phyloP scores from a whole-genome alignment of 64 coral and sea anemone species.

The Montipora capricornis region DNA sequence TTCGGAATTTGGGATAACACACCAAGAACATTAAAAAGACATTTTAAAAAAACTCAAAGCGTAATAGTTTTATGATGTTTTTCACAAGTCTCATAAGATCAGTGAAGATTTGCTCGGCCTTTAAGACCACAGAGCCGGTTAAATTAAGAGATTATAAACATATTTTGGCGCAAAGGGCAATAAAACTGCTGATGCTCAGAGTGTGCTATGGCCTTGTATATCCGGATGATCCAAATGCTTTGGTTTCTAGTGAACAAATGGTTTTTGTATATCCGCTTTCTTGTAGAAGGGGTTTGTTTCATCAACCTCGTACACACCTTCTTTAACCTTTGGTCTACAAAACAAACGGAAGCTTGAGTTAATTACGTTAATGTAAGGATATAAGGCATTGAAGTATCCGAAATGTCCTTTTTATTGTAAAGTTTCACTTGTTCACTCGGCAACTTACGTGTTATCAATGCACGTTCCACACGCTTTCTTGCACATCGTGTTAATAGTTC shows the following conservation, averaged over 20 bases:
- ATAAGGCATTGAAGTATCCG: no score
- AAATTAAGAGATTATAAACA: background rate
- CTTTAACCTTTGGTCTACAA: slow-evolving; percentile 9
- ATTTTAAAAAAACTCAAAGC: no score
- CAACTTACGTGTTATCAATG: slow-evolving; percentile 31
- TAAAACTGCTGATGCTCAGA: background rate
- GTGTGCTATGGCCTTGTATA: background rate
- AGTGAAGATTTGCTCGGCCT: no score
- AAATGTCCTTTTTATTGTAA: no score
- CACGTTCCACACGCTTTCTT: slow-evolving; percentile 85
- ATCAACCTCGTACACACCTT: background rate
- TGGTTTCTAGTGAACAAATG: background rate
- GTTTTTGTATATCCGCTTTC: slow-evolving; percentile 9
- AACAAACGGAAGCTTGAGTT: background rate
- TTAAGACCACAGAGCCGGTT: no score
- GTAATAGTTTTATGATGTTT: no score
- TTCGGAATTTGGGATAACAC: no score
- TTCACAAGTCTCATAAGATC: no score
- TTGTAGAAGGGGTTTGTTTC: slow-evolving; percentile 33
- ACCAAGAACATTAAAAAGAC: no score
- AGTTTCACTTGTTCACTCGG: background rate
- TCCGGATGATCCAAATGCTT: background rate
- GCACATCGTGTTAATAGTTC: slow-evolving; percentile 95
- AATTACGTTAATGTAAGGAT: no score
- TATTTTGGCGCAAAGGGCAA: background rate